These are phyloP conservation scores for Gallinago paraguaiae DNA, from an alignment of 2,113 vertebrate genomes.

Conservation along the genomic window DNA sequence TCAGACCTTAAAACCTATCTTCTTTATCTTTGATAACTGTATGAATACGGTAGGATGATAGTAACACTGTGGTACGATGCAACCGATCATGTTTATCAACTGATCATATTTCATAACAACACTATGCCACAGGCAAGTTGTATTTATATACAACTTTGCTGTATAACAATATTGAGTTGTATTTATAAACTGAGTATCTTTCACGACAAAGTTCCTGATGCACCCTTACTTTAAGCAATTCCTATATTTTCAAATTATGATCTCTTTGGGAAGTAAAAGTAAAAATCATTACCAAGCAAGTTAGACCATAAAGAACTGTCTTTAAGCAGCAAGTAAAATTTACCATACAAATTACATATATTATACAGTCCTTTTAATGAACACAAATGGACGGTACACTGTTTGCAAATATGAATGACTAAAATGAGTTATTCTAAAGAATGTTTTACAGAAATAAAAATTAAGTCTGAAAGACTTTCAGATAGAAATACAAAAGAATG, in stretches of 20 bases:
- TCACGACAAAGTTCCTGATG: background rate
- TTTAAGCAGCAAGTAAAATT: background rate
- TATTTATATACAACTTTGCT: background rate
- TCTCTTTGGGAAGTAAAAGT: background rate
- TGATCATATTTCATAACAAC: background rate
- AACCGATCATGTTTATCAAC: background rate
- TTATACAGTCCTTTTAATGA: background rate
- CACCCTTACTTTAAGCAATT: background rate
- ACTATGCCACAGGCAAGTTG: background rate
- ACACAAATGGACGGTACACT: background rate
- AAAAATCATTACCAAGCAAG: background rate
- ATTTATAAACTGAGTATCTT: background rate
- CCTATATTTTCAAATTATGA: background rate
- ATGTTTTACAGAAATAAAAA: background rate
- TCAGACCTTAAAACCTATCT: too few species aligned
- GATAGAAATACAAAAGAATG: background rate
- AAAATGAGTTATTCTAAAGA: background rate
- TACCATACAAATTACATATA: background rate
- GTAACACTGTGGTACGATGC: background rate
- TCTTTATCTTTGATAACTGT: background rate
- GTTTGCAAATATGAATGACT: background rate
- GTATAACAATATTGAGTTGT: background rate
- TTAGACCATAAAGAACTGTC: background rate
- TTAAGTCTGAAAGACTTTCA: background rate
- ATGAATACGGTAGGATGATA: background rate